phyloP scores from a whole-genome alignment of 2,113 vertebrate genomes.

The Smithornis capensis region DNA sequence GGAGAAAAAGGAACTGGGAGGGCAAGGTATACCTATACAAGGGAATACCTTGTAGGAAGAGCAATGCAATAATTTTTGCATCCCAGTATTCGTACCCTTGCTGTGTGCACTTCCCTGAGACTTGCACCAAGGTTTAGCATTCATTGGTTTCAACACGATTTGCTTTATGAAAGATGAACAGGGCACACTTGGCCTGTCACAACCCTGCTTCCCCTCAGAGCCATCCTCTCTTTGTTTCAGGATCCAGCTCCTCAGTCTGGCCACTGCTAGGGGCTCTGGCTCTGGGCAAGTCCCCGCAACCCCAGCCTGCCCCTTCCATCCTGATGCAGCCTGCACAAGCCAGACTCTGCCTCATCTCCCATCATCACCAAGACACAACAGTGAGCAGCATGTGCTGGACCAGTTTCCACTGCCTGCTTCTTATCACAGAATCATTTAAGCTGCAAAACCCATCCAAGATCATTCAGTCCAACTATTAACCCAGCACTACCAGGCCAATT shows the following conservation, averaged over 20 bases:
- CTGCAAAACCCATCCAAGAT: not conserved
- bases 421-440: not conserved
- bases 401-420: not conserved
- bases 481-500: not conserved
- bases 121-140: not conserved
- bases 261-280: fast-evolving
- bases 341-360: not conserved
- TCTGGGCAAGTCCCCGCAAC: not conserved
- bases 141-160: not conserved
- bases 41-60: not conserved
- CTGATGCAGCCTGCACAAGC: fast-evolving
- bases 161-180: not conserved
- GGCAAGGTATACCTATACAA: too few relatives aligned
- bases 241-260: not conserved
- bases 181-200: fast-evolving
- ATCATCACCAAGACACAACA: fast-evolving
- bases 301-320: not conserved
- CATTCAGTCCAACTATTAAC: not conserved
- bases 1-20: not conserved
- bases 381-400: not conserved
- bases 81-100: not conserved
- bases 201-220: not conserved
- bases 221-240: fast-evolving
- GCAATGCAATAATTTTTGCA: not conserved
- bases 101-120: not conserved